Percentiles rank a stretch among this genome's conserved stretches.
These are phyloP conservation scores for Semicossyphus pulcher DNA, from an alignment of 2,113 vertebrate species.

Conservation along the genomic window DNA sequence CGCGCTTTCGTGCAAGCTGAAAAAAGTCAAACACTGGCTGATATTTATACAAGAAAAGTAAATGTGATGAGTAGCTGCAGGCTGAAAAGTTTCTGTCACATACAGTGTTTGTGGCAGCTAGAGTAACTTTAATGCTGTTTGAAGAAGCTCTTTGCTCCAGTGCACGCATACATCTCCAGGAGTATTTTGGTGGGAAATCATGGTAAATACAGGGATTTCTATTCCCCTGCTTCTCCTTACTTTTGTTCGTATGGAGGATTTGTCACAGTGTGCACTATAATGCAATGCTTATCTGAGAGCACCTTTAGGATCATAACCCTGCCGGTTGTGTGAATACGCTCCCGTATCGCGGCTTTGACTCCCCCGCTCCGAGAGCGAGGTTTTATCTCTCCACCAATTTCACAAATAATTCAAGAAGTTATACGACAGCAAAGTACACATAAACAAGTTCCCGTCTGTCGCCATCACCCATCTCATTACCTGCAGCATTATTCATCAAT, in stretches of 20 bases:
- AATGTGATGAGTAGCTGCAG: neutral
- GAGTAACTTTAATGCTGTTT: neutral
- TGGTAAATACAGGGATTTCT: neutral
- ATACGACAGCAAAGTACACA: slow-evolving; percentile 41
- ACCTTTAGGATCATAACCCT: slow-evolving; percentile 11
- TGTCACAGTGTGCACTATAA: neutral
- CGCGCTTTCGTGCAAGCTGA: neutral
- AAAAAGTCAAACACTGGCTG: neutral
- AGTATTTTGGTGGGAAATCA: neutral
- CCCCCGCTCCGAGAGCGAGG: neutral
- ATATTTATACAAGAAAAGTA: neutral
- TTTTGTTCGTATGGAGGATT: neutral
- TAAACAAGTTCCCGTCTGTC: slow-evolving; percentile 61
- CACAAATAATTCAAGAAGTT: slow-evolving; percentile 55
- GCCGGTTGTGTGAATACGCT: neutral
- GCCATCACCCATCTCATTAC: slow-evolving; percentile 70
- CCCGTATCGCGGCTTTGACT: neutral
- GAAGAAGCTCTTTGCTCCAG: neutral
- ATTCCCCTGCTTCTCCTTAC: neutral
- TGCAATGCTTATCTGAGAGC: slow-evolving; percentile 11
- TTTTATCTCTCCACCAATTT: slow-evolving; percentile 44
- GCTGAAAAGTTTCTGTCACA: neutral
- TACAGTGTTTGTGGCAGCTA: neutral
- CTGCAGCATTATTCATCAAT: slow-evolving; percentile 77
- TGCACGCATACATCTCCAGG: neutral